Base-by-base conservation (phyloP, 2,113 vertebrate genomes). In the Sphaerodactylus townsendi region DNA sequence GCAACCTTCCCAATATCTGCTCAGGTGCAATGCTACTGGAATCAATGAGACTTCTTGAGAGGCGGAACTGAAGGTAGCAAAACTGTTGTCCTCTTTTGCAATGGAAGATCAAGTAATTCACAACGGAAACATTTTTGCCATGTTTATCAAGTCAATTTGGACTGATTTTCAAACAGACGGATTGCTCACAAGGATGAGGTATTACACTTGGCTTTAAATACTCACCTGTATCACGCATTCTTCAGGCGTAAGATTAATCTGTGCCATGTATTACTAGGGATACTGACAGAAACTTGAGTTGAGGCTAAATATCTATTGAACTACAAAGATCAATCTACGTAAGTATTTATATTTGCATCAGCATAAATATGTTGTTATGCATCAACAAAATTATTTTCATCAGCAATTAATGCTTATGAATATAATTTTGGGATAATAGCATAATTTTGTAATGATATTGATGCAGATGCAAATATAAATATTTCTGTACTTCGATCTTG, bases 191-290 rank as follows among this genome's bases (percentile, higher is more conserved):
- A 86, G 64, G 25, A 81, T 1, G 70, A 33, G 70, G 37, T 62
- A 35, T 13, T 59, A 17, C 30, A 83, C 21, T 37, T 65, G 79
- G 10, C 19, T 75, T 39, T 83, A 21, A n/a, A 37, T 11, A 46
- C 0, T 53, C 1, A 88, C 71, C 15, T 77, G 5, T 23, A 83
- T 65, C 33, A 13, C 14, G 0, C 2, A 1, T n/a, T 87, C 73
- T 44, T 2, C n/a, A 68, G 69, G 78, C 2, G 23, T 14, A 23
- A 78, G 15, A 13, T 79, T 64, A 39, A 70, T 21, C 68, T 68
- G 85, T 74, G 28, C 48, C 0, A 78, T 70, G 10, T 0, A 0
- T 0, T 0, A 2, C 41, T n/a, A 69, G 82, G 83, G 9, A 88
- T n/a, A n/a, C n/a, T n/a, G n/a, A n/a, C n/a, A n/a, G n/a, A n/a